Percentiles rank a stretch among this genome's conserved stretches.
Conservation (phyloP, 2,888 invertebrate genomes). For the Caenorhabditis plicata region DNA sequence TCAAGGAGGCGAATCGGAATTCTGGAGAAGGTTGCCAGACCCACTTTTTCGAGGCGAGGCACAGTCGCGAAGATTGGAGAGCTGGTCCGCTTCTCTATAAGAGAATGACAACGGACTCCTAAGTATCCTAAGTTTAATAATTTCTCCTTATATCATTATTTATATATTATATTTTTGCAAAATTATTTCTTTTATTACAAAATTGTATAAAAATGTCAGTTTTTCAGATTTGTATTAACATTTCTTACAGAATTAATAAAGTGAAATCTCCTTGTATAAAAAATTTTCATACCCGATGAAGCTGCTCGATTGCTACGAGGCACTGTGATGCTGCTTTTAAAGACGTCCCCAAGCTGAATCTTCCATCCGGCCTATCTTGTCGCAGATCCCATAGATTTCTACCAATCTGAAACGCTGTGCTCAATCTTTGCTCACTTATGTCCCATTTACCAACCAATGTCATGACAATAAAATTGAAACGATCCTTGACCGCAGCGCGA, state of each 20-base stretch:
- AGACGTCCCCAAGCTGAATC: constrained; percentile 38
- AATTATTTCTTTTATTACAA: neutral
- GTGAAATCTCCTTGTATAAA: neutral
- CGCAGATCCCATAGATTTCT: constrained; percentile 56
- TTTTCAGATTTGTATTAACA: neutral
- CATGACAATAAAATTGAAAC: constrained; percentile 56
- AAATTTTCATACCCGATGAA: constrained; percentile 35
- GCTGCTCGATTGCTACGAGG: constrained; percentile 40
- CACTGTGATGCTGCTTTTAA: constrained; percentile 41
- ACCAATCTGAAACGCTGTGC: constrained; percentile 35
- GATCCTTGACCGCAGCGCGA: constrained; percentile 43
- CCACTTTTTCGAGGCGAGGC: too few relatives aligned
- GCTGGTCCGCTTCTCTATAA: too few relatives aligned
- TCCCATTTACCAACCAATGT: constrained; percentile 32
- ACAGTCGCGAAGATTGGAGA: too few relatives aligned
- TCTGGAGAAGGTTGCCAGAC: too few relatives aligned
- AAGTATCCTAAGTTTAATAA: too few relatives aligned
- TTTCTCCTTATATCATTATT: too few relatives aligned
- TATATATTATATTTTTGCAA: too few relatives aligned
- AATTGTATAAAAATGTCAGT: neutral
- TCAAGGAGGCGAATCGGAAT: too few relatives aligned
- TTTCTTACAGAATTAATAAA: neutral
- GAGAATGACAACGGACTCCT: too few relatives aligned
- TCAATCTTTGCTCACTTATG: neutral
- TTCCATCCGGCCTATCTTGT: constrained; percentile 28